Percentiles rank a stretch among this genome's conserved stretches.
Evolutionary conservation across 2,888 invertebrate species (phyloP).

Genomic region (Alloplasta piceator): DNA sequence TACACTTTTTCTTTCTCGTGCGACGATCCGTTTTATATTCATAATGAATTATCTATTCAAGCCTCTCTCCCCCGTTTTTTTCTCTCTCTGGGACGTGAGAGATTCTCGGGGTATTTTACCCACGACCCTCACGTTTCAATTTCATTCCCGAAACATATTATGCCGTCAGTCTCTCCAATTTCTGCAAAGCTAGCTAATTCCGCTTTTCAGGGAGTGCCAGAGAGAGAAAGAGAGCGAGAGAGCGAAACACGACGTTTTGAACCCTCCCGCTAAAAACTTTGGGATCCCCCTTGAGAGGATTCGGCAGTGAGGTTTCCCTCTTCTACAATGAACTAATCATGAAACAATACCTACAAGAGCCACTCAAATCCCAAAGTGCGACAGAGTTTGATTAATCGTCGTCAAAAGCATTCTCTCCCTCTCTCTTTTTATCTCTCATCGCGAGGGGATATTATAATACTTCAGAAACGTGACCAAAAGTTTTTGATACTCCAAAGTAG

Average conservation of each 20-base stretch:
- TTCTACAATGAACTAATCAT: slow-evolving; percentile 55
- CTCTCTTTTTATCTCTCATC: not conserved
- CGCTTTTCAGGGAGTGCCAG: not conserved
- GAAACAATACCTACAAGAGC: slow-evolving; percentile 55
- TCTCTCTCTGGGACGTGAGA: not conserved
- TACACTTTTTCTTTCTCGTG: too few relatives aligned
- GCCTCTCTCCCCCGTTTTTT: not conserved
- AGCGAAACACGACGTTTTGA: slow-evolving; percentile 1
- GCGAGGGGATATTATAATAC: slow-evolving; percentile 11
- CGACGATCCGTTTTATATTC: not conserved
- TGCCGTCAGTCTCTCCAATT: slow-evolving; percentile 47
- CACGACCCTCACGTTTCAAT: slow-evolving; percentile 31
- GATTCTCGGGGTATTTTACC: not conserved
- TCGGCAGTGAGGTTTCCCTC: slow-evolving; percentile 1
- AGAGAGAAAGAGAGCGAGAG: not conserved
- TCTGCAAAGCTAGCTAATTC: slow-evolving; percentile 50
- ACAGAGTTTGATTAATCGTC: slow-evolving; percentile 56
- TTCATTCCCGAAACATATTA: slow-evolving; percentile 33
- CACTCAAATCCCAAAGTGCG: slow-evolving; percentile 11
- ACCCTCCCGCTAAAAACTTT: slow-evolving; percentile 41
- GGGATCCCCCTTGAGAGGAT: not conserved
- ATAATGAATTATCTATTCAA: not conserved
- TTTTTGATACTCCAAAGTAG: slow-evolving; percentile 10
- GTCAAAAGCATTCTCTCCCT: slow-evolving; percentile 19
- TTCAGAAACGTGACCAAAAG: slow-evolving; percentile 48